These are phyloP conservation scores for Drosophila macrospina DNA, from an alignment of 2,888 invertebrate genomes.

Conservation along the genomic window DNA sequence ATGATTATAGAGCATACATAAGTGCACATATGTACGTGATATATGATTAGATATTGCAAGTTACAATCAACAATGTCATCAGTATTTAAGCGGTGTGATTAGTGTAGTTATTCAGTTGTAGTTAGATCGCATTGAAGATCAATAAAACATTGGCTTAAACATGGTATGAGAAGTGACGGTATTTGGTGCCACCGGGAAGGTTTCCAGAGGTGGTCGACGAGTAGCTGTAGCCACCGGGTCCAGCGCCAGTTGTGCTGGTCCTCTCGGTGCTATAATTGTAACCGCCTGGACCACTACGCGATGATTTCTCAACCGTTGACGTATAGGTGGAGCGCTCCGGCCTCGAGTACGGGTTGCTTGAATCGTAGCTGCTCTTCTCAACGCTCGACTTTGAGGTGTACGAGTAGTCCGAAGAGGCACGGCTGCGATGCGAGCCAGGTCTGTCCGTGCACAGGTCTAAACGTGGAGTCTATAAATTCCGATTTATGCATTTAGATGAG, in stretches of 20 bases:
- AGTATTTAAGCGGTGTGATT: slow-evolving; percentile 45
- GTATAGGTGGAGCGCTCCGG: slow-evolving; percentile 90
- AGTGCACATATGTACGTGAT: slow-evolving; percentile 14
- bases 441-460: slow-evolving; percentile 94
- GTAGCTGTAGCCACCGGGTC: slow-evolving; percentile 94
- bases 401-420: slow-evolving; percentile 93
- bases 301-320: slow-evolving; percentile 89
- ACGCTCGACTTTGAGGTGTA: slow-evolving; percentile 91
- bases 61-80: slow-evolving; percentile 46
- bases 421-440: slow-evolving; percentile 88
- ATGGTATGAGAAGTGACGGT: slow-evolving; percentile 95
- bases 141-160: slow-evolving; percentile 87
- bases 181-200: slow-evolving; percentile 92
- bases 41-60: slow-evolving; percentile 43
- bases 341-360: slow-evolving; percentile 87
- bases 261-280: slow-evolving; percentile 92
- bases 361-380: slow-evolving; percentile 86
- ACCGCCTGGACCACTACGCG: slow-evolving; percentile 90
- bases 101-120: slow-evolving; percentile 32
- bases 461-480: slow-evolving; percentile 92
- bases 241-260: slow-evolving; percentile 89
- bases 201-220: slow-evolving; percentile 92
- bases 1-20: slow-evolving; percentile 36
- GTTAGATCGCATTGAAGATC: slow-evolving; percentile 27
- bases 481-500: slow-evolving; percentile 74